A percentile compares a stretch with the other conserved stretches of the same genome.
Evolutionary conservation across 1,140 invertebrate species (phyloP).

Genomic region (Cotesia glomerata): DNA sequence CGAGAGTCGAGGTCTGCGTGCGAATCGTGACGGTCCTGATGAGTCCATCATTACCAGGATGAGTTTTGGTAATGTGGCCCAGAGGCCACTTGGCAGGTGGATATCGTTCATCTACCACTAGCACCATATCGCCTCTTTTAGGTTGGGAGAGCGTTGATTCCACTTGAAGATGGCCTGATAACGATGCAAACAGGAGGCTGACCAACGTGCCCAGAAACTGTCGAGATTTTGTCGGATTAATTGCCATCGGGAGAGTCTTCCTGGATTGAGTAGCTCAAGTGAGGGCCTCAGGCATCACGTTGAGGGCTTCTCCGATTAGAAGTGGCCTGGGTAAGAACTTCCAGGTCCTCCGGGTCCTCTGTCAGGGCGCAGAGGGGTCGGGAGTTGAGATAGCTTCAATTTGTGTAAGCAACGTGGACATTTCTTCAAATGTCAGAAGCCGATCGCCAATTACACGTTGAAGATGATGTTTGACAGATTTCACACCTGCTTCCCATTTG

Average conservation of each 20-base stretch:
- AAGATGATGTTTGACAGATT: conserved; percentile 1
- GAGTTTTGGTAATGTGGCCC: background rate
- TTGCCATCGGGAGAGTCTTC: conserved; percentile 1
- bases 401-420: background rate
- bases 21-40: background rate
- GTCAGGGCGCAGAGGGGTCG: background rate
- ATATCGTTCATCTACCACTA: background rate
- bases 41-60: conserved; percentile 6
- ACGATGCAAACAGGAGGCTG: background rate
- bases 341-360: background rate
- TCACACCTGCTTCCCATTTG: background rate
- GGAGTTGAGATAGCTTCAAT: conserved; percentile 6
- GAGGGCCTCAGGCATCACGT: background rate
- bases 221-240: background rate
- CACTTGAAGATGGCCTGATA: background rate
- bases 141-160: background rate
- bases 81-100: conserved; percentile 10
- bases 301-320: background rate
- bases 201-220: conserved; percentile 2
- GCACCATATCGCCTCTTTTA: background rate
- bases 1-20: background rate
- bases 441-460: background rate
- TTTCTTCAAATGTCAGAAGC: background rate
- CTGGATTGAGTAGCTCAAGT: background rate
- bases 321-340: background rate